Evolutionary conservation across 1,140 invertebrate species (phyloP), one percentile per base, ranked within the genome.

Genomic region (Diorhabda elongata): DNA sequence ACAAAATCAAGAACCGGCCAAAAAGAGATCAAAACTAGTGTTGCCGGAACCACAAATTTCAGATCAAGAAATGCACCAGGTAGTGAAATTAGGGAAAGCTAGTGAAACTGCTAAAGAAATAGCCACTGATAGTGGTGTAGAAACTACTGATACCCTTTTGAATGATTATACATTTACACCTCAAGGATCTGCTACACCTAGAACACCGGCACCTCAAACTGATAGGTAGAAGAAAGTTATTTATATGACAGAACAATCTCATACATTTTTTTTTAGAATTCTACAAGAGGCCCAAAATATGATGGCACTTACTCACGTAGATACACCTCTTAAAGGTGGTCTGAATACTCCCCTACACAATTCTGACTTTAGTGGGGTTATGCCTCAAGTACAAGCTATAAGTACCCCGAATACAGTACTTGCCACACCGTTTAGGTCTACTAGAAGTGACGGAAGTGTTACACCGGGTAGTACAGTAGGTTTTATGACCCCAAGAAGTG

Each of bases 211-310:
- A 2, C 87, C 87, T 58, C 84, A 81, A 79, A 92, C 84, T 58
- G 92, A 95, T 75, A 78, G 71, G 67, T 66, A 64, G 26, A 26
- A 67, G 47, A 8, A 52, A 52, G 2, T 52, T 52, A 52, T 26
- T 26, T 26, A 26, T 26, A 26, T 26, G 1, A 9, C 2, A 2
- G 1, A 52, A 52, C 45, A 6, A 52, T 52, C 8, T 6, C 45
- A 52, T 67, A 3, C 59, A 11, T 60, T 9, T 68, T 64, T 41
- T 69, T 67, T 64, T 44, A 69, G 76, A 44, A 89, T 91, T 67
- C 84, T 95, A 70, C 89, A 97, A 88, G 97, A 99, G 84, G 97
- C 97, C 0, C 96, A 99, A 81, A 98, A 99, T 81, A 92, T 99
- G 67, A 98, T 99, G 92, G 97, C 97, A 3, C 81, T 99, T 4